Evolutionary conservation across 2,888 invertebrate species (phyloP).

Genomic region (Diarsia rubi): DNA sequence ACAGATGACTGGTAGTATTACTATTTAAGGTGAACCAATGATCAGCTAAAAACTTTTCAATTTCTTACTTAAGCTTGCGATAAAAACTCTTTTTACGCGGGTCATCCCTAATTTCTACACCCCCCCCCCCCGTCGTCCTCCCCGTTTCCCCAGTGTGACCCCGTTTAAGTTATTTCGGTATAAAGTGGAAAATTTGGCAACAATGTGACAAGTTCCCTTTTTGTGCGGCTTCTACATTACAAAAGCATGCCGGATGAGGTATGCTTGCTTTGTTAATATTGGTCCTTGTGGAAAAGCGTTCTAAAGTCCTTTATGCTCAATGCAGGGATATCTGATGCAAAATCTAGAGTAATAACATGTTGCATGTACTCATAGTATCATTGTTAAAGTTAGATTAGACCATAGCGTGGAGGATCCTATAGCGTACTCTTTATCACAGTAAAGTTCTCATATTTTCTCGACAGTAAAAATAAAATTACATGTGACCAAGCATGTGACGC

Average conservation of each 20-base stretch:
- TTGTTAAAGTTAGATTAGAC: neutral
- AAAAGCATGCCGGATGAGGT: slow-evolving; percentile 72
- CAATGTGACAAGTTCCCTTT: slow-evolving; percentile 70
- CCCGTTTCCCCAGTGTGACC: neutral
- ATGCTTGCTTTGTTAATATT: slow-evolving; percentile 72
- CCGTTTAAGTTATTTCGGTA: slow-evolving; percentile 54
- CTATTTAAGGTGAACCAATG: neutral
- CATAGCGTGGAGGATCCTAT: neutral
- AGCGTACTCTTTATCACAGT: neutral
- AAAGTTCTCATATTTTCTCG: neutral
- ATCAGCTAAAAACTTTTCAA: neutral
- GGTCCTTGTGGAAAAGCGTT: slow-evolving; percentile 29
- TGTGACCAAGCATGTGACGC: too few species aligned
- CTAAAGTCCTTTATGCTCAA: slow-evolving; percentile 9
- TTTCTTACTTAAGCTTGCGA: neutral
- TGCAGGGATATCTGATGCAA: neutral
- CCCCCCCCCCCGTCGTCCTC: neutral
- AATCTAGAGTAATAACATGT: neutral
- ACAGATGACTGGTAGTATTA: neutral
- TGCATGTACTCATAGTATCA: neutral
- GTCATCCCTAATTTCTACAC: slow-evolving; percentile 30
- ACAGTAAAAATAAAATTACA: neutral
- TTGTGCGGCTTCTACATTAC: slow-evolving; percentile 60
- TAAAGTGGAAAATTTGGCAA: slow-evolving; percentile 72
- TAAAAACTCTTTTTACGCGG: slow-evolving; percentile 2